Conservation (phyloP, 2,888 invertebrate species). For the Kryphioiulus occultus region DNA sequence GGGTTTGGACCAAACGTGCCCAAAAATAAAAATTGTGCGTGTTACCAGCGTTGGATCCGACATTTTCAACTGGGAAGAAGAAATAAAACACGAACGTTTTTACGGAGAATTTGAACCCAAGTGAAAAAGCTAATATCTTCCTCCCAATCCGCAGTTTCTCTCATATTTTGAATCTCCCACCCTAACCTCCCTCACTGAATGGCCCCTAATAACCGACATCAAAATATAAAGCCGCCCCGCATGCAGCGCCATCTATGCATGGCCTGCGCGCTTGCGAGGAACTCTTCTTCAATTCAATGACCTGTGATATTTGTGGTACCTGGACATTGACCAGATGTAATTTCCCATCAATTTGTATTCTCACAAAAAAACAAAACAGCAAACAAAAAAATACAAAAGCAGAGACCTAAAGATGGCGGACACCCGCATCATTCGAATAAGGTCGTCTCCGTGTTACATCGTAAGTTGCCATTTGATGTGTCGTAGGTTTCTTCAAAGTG, state of each 20-base stretch:
- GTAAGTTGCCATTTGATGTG: slow-evolving; percentile 43
- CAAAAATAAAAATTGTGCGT: not conserved
- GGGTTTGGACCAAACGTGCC: not conserved
- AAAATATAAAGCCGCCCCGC: slow-evolving; percentile 40
- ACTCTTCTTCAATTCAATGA: slow-evolving; percentile 50
- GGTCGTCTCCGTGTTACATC: slow-evolving; percentile 45
- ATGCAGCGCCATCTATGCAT: slow-evolving; percentile 36
- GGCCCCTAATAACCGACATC: slow-evolving; percentile 17
- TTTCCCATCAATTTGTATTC: slow-evolving; percentile 48
- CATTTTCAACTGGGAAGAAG: not conserved
- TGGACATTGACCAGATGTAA: slow-evolving; percentile 53
- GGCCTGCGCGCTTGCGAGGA: not conserved
- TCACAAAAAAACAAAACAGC: slow-evolving; percentile 37
- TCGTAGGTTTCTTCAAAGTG: slow-evolving; percentile 41
- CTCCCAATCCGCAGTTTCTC: not conserved
- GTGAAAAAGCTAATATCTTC: not conserved
- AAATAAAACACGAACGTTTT: not conserved
- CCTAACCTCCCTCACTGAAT: not conserved
- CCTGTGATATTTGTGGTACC: slow-evolving; percentile 55
- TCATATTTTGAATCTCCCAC: not conserved
- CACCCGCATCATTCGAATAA: not conserved
- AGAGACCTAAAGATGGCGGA: slow-evolving; percentile 33
- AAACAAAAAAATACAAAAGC: slow-evolving; percentile 27
- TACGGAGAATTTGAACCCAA: not conserved
- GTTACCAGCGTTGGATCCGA: not conserved